Evolutionary conservation across 2,113 vertebrate species (phyloP).

Genomic region (Mionectes macconnelli): DNA sequence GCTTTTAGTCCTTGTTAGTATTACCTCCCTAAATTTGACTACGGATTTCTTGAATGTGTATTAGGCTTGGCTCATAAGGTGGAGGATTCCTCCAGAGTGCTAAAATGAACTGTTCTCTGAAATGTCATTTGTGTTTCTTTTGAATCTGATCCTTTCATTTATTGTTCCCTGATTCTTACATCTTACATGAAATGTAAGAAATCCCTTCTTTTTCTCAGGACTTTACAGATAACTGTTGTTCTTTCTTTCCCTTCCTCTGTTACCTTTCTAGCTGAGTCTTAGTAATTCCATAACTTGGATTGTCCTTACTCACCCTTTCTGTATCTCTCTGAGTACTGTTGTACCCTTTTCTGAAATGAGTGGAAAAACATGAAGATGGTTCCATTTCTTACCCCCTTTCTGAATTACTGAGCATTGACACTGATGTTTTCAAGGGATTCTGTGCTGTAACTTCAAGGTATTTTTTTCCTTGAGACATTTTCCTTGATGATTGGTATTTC

Average conservation of each 20-base stretch:
- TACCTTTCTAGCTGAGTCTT: not conserved
- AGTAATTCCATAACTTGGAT: not conserved
- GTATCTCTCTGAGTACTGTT: not conserved
- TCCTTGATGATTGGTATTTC: not conserved
- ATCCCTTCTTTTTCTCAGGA: not conserved
- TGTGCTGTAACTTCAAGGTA: not conserved
- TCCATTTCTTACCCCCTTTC: not conserved
- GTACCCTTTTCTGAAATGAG: not conserved
- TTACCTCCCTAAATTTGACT: not conserved
- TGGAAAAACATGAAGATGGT: not conserved
- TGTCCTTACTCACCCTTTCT: not conserved
- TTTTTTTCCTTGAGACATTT: not conserved
- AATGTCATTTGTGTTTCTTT: not conserved
- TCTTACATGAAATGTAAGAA: not conserved
- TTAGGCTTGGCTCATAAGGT: not conserved
- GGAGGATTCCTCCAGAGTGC: not conserved
- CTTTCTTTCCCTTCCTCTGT: not conserved
- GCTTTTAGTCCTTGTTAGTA: not conserved
- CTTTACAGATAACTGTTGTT: not conserved
- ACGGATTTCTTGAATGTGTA: not conserved
- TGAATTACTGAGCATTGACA: not conserved
- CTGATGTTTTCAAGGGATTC: not conserved
- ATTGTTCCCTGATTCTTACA: not conserved
- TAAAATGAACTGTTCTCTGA: not conserved
- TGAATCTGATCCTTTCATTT: not conserved